A percentile compares a stretch with the other conserved stretches of the same genome.
Conservation (phyloP, 2,888 invertebrate genomes). For the Thumatha senex region DNA sequence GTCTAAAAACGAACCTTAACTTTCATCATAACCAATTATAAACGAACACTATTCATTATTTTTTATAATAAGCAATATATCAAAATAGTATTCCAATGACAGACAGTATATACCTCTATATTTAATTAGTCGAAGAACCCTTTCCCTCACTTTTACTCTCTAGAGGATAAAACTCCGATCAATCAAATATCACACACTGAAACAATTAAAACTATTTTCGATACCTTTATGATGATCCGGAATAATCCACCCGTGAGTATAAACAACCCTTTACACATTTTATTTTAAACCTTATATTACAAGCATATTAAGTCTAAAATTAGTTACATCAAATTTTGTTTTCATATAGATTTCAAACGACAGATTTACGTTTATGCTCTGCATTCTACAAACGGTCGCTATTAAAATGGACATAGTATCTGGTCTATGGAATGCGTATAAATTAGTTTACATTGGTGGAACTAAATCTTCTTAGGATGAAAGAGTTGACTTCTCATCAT, state of each 20-base stretch:
- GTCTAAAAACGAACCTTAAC: too few relatives aligned
- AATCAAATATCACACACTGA: conserved; percentile 14
- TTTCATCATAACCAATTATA: too few relatives aligned
- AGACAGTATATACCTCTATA: background rate
- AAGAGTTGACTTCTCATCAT: too few relatives aligned
- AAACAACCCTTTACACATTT: conserved; percentile 22
- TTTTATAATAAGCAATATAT: background rate
- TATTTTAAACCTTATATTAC: background rate
- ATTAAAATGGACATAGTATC: background rate
- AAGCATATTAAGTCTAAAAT: background rate
- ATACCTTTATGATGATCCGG: conserved; percentile 22
- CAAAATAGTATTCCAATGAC: background rate
- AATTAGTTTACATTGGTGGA: background rate
- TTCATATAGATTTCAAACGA: background rate
- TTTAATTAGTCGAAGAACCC: conserved; percentile 1
- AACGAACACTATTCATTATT: too few relatives aligned
- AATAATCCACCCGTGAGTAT: conserved; percentile 19
- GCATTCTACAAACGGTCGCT: background rate
- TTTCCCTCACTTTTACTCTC: background rate
- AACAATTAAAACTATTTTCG: conserved; percentile 29
- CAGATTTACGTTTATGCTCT: background rate
- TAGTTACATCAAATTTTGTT: background rate
- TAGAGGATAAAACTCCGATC: conserved; percentile 5
- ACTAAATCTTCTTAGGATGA: background rate
- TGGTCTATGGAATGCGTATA: background rate